phyloP scores from a whole-genome alignment of 2,888 invertebrate species.

The Tortricodes alternella region DNA sequence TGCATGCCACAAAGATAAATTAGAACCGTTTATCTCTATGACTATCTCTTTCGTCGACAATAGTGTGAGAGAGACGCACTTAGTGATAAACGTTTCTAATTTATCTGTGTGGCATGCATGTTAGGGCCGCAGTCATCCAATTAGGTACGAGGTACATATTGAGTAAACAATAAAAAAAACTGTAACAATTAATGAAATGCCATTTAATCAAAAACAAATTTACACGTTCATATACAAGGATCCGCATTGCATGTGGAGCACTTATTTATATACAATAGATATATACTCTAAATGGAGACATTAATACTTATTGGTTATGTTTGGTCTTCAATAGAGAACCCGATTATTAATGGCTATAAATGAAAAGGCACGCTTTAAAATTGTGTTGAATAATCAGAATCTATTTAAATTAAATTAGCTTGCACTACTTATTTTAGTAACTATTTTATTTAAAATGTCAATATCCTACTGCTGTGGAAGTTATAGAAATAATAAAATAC shows the following conservation, averaged over 20 bases:
- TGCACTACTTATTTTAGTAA: not conserved
- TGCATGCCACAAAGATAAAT: no score
- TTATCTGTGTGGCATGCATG: no score
- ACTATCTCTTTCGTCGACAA: no score
- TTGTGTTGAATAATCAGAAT: constrained; percentile 9
- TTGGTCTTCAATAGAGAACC: constrained; percentile 18
- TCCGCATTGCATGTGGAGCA: constrained; percentile 31
- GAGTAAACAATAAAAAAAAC: constrained; percentile 16
- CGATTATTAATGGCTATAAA: constrained; percentile 37
- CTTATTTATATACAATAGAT: constrained; percentile 43
- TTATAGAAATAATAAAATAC: not conserved
- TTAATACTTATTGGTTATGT: constrained; percentile 41
- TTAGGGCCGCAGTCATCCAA: constrained; percentile 26
- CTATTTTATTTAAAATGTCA: constrained; percentile 13
- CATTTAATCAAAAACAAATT: constrained; percentile 71
- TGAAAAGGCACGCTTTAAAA: constrained; percentile 33
- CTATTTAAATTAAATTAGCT: constrained; percentile 3
- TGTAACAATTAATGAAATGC: constrained; percentile 44
- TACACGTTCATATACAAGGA: constrained; percentile 67
- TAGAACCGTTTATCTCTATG: no score
- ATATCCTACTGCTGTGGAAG: not conserved
- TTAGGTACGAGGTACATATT: not conserved
- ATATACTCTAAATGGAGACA: constrained; percentile 36
- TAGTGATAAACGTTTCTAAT: no score
- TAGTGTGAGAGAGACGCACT: no score